These are phyloP conservation scores for Chloropsis hardwickii DNA, from an alignment of 2,113 vertebrate species.

Conservation along the genomic window DNA sequence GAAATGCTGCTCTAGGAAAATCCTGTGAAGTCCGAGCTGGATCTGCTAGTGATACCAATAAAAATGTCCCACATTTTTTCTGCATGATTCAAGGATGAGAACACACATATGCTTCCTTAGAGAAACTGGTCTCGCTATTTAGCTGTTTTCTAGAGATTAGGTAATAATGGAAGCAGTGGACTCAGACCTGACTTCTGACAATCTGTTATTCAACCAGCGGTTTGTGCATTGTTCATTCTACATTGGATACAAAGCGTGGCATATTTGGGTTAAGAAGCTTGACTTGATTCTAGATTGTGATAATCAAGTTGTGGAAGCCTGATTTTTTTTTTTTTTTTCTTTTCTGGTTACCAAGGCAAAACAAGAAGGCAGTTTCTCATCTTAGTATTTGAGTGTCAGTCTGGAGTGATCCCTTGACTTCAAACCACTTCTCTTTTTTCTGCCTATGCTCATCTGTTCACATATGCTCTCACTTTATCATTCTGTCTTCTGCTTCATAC, in stretches of 20 bases:
- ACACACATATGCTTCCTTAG: background rate
- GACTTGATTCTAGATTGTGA: background rate
- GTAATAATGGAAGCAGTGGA: background rate
- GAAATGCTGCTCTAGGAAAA: background rate
- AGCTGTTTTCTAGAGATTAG: background rate
- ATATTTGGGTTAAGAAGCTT: background rate
- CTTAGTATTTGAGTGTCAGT: background rate
- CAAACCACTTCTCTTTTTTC: background rate
- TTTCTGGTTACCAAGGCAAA: background rate
- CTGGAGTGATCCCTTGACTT: background rate
- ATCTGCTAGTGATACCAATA: background rate
- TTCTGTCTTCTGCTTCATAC: background rate
- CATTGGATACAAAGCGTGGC: background rate
- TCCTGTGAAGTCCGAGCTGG: background rate
- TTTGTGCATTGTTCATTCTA: background rate
- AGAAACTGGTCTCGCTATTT: background rate
- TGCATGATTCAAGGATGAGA: background rate
- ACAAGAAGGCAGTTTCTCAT: background rate
- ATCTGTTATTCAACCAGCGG: background rate
- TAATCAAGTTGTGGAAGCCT: background rate
- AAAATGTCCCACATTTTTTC: background rate
- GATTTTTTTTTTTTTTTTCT: background rate
- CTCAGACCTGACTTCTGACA: background rate
- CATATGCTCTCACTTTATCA: background rate
- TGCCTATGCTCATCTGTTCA: background rate